Base-by-base conservation (phyloP, 2,888 invertebrate genomes). In the Lithophane ornitopus region DNA sequence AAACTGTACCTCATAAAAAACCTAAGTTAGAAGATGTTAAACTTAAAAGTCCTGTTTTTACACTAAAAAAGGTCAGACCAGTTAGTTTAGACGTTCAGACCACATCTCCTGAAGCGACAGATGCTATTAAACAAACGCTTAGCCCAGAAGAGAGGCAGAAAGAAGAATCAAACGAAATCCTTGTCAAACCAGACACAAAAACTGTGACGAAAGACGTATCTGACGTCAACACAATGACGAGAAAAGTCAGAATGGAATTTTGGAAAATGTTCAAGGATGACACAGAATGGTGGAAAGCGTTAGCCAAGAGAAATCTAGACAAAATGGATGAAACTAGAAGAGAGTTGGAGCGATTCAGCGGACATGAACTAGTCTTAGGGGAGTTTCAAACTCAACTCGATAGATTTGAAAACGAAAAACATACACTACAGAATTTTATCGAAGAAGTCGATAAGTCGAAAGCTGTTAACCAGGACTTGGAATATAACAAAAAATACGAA, bases 221-320 rank as follows among this genome's bases (percentile, higher is more conserved):
- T 16, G 90, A 91, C 58, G 88, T 89, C 0, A 90, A 86, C 34
- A 91, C 90, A 0, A 85, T 91, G 41, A 88, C 90, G 1, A 93
- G 88, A 76, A 92, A 92, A 82, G 90, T 92, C 0, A 93, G 91
- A 80, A 88, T 90, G 49, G 92, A 95, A 63, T 96, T 96, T 84
- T 96, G 96, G 96, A 94, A 93, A 72, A 90, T 96, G 87, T 96
- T 97, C 82, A 94, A 94, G 83, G 95, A 96, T 76, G 97, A 97
- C 54, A 94, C 96, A 0, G 96, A 96, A 70, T 95, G 96, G 93
- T 97, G 96, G 96, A 96, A 94, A 71, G 96, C 94, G 0, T 83
- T 97, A 34, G 96, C 96, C 2, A 94, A 96, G 74, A 94, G 96
- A 70, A 95, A 97, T 87, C 86, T 96, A 19, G 94, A 95, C 3